A percentile compares a stretch with the other conserved stretches of the same genome.
These are phyloP conservation scores for Chromobotia macracanthus DNA, from an alignment of 2,797 vertebrate species.

Conservation along the genomic window DNA sequence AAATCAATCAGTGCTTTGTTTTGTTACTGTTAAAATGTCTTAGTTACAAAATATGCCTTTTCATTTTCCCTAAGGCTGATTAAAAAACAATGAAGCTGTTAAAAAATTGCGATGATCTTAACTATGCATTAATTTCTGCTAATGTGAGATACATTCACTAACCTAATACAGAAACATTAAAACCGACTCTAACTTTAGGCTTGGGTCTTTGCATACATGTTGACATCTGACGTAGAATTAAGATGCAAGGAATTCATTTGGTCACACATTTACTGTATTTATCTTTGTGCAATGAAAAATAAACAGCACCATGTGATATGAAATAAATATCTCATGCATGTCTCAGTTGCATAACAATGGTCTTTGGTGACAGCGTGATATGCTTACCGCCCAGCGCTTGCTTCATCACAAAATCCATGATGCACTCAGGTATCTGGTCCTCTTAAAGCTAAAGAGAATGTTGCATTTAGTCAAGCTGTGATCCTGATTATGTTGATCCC, in stretches of 20 bases:
- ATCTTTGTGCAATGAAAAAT: neutral
- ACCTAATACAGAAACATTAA: neutral
- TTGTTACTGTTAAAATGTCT: neutral
- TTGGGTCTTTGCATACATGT: neutral
- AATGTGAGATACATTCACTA: neutral
- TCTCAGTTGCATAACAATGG: neutral
- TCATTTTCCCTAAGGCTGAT: no score
- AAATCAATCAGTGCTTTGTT: conserved; percentile 19
- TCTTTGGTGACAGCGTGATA: conserved; percentile 29
- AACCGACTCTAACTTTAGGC: no score
- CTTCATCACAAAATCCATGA: conserved; percentile 99
- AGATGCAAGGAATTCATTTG: neutral
- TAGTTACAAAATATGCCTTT: no score
- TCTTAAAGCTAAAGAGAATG: conserved; percentile 70
- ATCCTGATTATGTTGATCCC: conserved; percentile 30
- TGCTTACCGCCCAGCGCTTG: conserved; percentile 93
- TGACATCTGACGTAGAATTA: neutral
- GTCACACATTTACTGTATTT: no score
- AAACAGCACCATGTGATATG: neutral
- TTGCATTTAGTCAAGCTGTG: conserved; percentile 75
- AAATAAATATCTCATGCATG: neutral
- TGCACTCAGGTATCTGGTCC: conserved; percentile 65
- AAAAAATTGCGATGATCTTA: neutral
- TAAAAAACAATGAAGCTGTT: neutral
- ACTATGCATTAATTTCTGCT: neutral